Percentiles rank a stretch among this genome's conserved stretches.
phyloP scores from a whole-genome alignment of 1,140 invertebrate genomes.

The Dendroctonus valens region DNA sequence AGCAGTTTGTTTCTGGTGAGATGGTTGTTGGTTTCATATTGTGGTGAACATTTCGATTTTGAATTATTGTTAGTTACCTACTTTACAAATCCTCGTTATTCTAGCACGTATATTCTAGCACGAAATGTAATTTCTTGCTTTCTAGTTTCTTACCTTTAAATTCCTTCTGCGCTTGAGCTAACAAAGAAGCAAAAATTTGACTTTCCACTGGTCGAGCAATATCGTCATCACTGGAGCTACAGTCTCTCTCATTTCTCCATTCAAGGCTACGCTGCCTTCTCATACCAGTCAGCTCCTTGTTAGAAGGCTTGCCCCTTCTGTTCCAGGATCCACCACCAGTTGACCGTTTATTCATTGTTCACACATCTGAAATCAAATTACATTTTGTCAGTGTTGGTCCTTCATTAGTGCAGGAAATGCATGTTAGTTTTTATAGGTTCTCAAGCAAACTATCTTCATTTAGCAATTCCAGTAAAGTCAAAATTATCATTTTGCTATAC shows the following conservation, averaged over 20 bases:
- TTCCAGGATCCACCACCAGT: slow-evolving; percentile 51
- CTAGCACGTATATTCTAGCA: too few relatives aligned
- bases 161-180: slow-evolving; percentile 62
- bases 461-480: too few relatives aligned
- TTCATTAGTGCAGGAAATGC: neutral
- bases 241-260: slow-evolving; percentile 62
- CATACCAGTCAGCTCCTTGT: slow-evolving; percentile 53
- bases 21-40: too few relatives aligned
- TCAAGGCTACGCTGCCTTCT: slow-evolving; percentile 62
- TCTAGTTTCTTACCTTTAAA: slow-evolving; percentile 53
- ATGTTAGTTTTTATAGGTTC: neutral
- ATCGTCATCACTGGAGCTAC: slow-evolving; percentile 66
- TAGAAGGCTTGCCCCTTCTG: slow-evolving; percentile 48
- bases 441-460: too few relatives aligned
- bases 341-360: slow-evolving; percentile 29
- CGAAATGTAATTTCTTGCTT: too few relatives aligned
- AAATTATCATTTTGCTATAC: too few relatives aligned
- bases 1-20: too few relatives aligned
- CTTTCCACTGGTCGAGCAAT: slow-evolving; percentile 59
- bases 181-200: slow-evolving; percentile 61
- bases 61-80: too few relatives aligned
- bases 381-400: neutral
- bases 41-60: too few relatives aligned
- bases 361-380: slow-evolving; percentile 26
- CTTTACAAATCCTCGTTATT: too few relatives aligned